Percentiles rank a stretch among this genome's conserved stretches.
Conservation (phyloP, 2,797 vertebrate species). For the Denticeps clupeoides region DNA sequence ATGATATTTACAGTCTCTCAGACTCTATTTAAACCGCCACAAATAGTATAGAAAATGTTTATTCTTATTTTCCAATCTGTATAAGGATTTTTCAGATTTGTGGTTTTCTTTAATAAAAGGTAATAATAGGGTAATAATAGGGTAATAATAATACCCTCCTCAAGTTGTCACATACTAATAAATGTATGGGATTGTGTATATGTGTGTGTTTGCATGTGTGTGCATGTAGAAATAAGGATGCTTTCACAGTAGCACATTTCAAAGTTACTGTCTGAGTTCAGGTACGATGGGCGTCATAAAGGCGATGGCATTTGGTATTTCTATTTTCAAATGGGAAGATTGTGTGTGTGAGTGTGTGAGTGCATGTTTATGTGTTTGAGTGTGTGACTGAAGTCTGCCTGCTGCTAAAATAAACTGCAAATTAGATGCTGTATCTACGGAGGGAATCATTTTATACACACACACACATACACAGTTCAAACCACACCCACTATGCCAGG, state of each 20-base stretch:
- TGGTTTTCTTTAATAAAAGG: too few relatives aligned
- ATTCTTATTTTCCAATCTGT: too few relatives aligned
- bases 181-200: slow-evolving; percentile 13
- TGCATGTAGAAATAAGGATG: slow-evolving; percentile 17
- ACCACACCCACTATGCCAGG: neutral
- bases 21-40: too few relatives aligned
- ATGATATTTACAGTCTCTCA: too few relatives aligned
- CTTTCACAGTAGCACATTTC: slow-evolving; percentile 17
- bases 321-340: slow-evolving; percentile 26
- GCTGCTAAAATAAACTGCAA: slow-evolving; percentile 60
- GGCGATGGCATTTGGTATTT: slow-evolving; percentile 54
- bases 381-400: slow-evolving; percentile 50
- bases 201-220: neutral
- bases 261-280: slow-evolving; percentile 40
- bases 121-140: too few relatives aligned
- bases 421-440: slow-evolving; percentile 50
- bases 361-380: slow-evolving; percentile 17
- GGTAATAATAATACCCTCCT: slow-evolving; percentile 25
- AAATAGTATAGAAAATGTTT: too few relatives aligned
- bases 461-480: neutral
- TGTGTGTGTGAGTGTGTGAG: slow-evolving; percentile 12
- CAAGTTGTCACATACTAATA: slow-evolving; percentile 8
- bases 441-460: slow-evolving; percentile 46
- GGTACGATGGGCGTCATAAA: slow-evolving; percentile 59
- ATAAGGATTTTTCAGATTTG: too few relatives aligned